A percentile compares a stretch with the other conserved stretches of the same genome.
Conservation (phyloP, 2,888 invertebrate genomes). For the Tillus elongatus region DNA sequence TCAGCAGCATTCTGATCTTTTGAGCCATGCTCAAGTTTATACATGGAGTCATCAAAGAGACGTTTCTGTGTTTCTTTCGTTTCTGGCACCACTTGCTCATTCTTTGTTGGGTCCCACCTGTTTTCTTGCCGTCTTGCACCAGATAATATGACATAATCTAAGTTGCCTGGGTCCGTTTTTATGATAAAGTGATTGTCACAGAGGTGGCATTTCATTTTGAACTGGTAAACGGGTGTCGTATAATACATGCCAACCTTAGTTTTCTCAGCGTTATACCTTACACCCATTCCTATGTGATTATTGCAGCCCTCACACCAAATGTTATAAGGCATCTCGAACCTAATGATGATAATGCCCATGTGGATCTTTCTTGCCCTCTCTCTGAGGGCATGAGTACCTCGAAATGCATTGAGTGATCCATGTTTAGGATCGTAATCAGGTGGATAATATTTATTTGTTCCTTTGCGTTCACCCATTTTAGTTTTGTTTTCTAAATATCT, state of each 20-base stretch:
- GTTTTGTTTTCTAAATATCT: not conserved
- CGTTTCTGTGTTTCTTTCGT: slow-evolving; percentile 84
- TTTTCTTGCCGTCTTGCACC: slow-evolving; percentile 96
- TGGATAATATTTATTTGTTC: slow-evolving; percentile 95
- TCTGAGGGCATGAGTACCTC: slow-evolving; percentile 88
- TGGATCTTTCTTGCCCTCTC: slow-evolving; percentile 94
- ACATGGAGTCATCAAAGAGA: slow-evolving; percentile 96
- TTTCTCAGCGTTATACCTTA: slow-evolving; percentile 92
- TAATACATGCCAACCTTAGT: slow-evolving; percentile 96
- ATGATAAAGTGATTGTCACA: slow-evolving; percentile 97
- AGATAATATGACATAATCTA: slow-evolving; percentile 91
- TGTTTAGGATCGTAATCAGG: slow-evolving; percentile 96
- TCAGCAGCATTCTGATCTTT: slow-evolving; percentile 67
- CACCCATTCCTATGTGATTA: slow-evolving; percentile 99
- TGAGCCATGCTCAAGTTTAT: slow-evolving; percentile 85
- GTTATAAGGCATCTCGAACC: slow-evolving; percentile 99
- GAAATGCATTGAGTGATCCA: slow-evolving; percentile 90
- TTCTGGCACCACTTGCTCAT: slow-evolving; percentile 87
- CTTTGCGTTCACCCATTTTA: slow-evolving; percentile 95
- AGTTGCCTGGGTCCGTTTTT: slow-evolving; percentile 94
- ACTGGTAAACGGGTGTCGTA: slow-evolving; percentile 94
- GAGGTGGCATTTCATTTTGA: slow-evolving; percentile 97
- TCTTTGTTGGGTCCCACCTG: slow-evolving; percentile 94
- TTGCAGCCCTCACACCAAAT: slow-evolving; percentile 99
- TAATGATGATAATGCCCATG: slow-evolving; percentile 88